A percentile compares a stretch with the other conserved stretches of the same genome.
Evolutionary conservation across 1,140 invertebrate genomes (phyloP).

Genomic region (Zaprionus gabonicus): DNA sequence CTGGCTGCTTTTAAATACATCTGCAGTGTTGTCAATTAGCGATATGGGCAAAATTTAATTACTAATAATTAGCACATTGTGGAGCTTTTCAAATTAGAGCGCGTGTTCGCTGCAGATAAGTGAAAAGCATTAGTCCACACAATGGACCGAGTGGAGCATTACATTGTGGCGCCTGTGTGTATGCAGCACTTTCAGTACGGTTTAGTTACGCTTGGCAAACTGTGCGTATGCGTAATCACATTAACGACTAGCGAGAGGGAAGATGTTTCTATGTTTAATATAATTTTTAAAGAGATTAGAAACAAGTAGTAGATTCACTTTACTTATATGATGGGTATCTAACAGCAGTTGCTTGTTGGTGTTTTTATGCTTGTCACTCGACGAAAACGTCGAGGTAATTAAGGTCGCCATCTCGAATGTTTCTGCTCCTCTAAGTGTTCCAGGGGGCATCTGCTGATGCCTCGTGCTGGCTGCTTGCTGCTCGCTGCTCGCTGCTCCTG

Average conservation of each 20-base stretch:
- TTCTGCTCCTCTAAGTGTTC: conserved; percentile 12
- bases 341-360: neutral
- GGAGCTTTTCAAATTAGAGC: conserved; percentile 7
- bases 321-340: neutral
- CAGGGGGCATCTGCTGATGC: neutral
- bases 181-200: conserved; percentile 12
- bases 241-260: conserved; percentile 6
- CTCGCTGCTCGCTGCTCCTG: conserved; percentile 13
- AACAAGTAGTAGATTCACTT: neutral
- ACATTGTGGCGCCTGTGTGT: conserved; percentile 11
- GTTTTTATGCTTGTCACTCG: conserved; percentile 26
- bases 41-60: conserved; percentile 39
- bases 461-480: neutral
- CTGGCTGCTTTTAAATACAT: neutral
- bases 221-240: conserved; percentile 35
- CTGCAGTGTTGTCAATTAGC: conserved; percentile 26
- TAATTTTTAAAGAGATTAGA: neutral
- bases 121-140: conserved; percentile 4
- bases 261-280: neutral
- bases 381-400: conserved; percentile 28
- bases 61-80: conserved; percentile 24
- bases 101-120: conserved; percentile 25
- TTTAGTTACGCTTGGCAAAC: neutral
- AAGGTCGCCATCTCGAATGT: conserved; percentile 24
- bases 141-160: conserved; percentile 10